A percentile compares a stretch with the other conserved stretches of the same genome.
Conservation (phyloP, 2,113 vertebrate genomes). For the Smithornis capensis region DNA sequence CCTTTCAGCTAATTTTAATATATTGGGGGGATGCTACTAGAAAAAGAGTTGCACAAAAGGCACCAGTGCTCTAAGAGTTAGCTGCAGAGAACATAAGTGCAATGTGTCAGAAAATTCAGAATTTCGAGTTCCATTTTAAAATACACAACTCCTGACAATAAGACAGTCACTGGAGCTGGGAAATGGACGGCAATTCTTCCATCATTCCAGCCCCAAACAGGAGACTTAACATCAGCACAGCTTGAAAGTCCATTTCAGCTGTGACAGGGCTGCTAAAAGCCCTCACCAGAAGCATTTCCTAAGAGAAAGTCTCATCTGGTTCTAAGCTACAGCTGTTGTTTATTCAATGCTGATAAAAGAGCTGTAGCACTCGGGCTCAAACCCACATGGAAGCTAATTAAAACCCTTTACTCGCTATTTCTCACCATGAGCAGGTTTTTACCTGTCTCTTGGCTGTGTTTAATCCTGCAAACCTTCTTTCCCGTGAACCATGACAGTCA, state of each 20-base stretch:
- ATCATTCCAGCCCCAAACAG: background rate
- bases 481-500: background rate
- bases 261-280: background rate
- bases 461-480: background rate
- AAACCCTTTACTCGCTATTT: background rate
- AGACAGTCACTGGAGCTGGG: background rate
- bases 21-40: background rate
- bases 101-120: background rate
- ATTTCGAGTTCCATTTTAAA: background rate
- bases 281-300: background rate
- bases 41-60: background rate
- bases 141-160: background rate
- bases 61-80: background rate
- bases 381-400: background rate
- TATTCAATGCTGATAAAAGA: background rate
- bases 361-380: background rate
- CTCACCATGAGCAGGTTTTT: background rate
- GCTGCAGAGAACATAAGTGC: background rate
- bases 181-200: background rate
- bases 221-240: slow-evolving; percentile 3
- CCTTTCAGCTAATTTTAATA: background rate
- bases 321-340: slow-evolving; percentile 1
- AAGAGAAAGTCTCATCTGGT: slow-evolving; percentile 1
- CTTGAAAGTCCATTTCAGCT: slow-evolving; percentile 37
- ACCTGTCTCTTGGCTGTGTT: background rate